These are phyloP conservation scores for Ophioninae sp. DNA, from an alignment of 2,888 invertebrate genomes.

Conservation along the genomic window DNA sequence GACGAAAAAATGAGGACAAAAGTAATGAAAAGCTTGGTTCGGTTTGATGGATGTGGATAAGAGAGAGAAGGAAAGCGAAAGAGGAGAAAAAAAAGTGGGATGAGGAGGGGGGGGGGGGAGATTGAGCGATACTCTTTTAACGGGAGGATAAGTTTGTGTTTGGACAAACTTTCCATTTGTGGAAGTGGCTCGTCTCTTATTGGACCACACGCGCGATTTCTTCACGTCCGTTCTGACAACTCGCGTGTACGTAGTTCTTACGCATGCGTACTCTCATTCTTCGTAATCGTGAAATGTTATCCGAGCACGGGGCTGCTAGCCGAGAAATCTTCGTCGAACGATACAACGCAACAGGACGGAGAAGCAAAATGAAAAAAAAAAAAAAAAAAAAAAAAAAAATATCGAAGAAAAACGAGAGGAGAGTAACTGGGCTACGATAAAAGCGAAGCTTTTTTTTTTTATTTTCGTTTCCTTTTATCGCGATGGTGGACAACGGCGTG, in stretches of 20 bases:
- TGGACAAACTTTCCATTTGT: slow-evolving; percentile 8
- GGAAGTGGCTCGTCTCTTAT: not conserved
- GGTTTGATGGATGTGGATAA: no score
- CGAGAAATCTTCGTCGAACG: slow-evolving; percentile 50
- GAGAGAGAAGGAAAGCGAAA: no score
- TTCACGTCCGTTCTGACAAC: slow-evolving; percentile 4
- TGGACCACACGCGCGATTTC: slow-evolving; percentile 16
- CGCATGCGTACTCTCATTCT: not conserved
- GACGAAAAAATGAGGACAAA: no score
- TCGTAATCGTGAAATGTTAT: slow-evolving; percentile 37
- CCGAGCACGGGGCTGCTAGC: slow-evolving; percentile 26
- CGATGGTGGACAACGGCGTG: not conserved
- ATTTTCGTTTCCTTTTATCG: not conserved
- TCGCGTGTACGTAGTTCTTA: not conserved
- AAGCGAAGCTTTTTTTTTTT: not conserved
- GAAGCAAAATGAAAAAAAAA: not conserved
- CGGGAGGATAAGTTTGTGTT: not conserved
- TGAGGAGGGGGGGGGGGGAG: not conserved
- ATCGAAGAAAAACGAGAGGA: no score
- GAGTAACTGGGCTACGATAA: not conserved
- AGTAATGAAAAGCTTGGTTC: no score
- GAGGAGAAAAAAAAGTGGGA: not conserved
- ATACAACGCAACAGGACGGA: not conserved
- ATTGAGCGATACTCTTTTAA: no score
- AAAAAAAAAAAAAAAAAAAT: not conserved